Conservation (phyloP, 37 sponge, comb jelly and placozoan genomes). For the Diacarnus erythraeanus region DNA sequence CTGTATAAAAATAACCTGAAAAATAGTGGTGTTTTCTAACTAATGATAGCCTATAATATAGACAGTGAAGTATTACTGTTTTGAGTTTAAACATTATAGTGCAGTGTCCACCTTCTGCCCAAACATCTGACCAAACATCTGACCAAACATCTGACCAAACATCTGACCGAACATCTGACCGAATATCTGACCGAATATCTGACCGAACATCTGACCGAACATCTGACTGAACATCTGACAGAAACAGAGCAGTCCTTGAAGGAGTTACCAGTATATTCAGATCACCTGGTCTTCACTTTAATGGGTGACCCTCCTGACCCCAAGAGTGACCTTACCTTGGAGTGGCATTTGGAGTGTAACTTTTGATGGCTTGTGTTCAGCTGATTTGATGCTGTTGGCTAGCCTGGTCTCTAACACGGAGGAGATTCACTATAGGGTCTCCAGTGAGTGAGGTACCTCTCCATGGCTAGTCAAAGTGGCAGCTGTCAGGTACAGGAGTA, state of each 20-base stretch:
- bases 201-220: no score
- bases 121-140: no score
- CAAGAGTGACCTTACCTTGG: neutral
- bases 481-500: no score
- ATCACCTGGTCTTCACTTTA: conserved; percentile 30
- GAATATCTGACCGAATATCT: no score
- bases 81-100: no score
- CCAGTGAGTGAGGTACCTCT: conserved; percentile 11
- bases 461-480: conserved; percentile 15
- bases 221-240: conserved; percentile 27
- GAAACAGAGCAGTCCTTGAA: neutral
- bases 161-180: no score
- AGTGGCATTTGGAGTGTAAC: neutral
- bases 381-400: conserved; percentile 15
- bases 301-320: neutral
- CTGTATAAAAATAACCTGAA: no score
- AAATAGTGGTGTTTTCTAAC: no score
- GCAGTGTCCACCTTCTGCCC: neutral
- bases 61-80: no score
- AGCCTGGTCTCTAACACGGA: conserved; percentile 28
- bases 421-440: conserved; percentile 11
- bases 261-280: conserved; percentile 24
- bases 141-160: no score
- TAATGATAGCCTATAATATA: no score
- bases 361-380: neutral